phyloP scores from a whole-genome alignment of 2,888 invertebrate species.

The Eucera pruinosa region DNA sequence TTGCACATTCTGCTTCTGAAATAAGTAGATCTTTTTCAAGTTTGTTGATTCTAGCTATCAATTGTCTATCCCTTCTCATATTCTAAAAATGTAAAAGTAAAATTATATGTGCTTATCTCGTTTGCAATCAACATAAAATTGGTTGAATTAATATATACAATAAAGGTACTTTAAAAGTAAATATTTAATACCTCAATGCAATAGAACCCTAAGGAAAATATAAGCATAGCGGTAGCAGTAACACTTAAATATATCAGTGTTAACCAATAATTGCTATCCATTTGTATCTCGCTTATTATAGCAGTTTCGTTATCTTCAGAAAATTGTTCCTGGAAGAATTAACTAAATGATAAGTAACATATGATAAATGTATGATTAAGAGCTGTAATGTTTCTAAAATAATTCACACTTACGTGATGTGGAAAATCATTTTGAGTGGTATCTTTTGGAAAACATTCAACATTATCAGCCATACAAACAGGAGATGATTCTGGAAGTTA shows the following conservation, averaged over 20 bases:
- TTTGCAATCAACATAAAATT: no score
- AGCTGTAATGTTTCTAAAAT: constrained; percentile 3
- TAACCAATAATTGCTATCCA: constrained; percentile 77
- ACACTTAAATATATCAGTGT: constrained; percentile 87
- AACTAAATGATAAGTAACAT: constrained; percentile 5
- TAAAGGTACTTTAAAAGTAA: no score
- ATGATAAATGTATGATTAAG: neutral
- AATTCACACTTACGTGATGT: constrained; percentile 40
- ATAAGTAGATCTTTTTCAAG: constrained; percentile 88
- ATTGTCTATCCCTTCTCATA: constrained; percentile 88
- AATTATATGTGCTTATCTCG: neutral
- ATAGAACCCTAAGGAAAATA: constrained; percentile 91
- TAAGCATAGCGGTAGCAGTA: constrained; percentile 89
- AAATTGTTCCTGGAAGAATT: constrained; percentile 57
- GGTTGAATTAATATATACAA: no score
- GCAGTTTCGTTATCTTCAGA: constrained; percentile 62
- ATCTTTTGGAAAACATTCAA: constrained; percentile 35
- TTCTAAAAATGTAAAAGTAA: constrained; percentile 82
- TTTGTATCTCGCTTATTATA: constrained; percentile 60
- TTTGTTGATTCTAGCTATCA: constrained; percentile 89
- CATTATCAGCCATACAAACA: constrained; percentile 38
- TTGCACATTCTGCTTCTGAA: constrained; percentile 86
- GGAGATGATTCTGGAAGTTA: constrained; percentile 28
- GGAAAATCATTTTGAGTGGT: constrained; percentile 11
- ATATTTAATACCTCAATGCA: constrained; percentile 87